Base-by-base conservation (phyloP, 2,888 invertebrate species). In the Drosophila acutilabella region DNA sequence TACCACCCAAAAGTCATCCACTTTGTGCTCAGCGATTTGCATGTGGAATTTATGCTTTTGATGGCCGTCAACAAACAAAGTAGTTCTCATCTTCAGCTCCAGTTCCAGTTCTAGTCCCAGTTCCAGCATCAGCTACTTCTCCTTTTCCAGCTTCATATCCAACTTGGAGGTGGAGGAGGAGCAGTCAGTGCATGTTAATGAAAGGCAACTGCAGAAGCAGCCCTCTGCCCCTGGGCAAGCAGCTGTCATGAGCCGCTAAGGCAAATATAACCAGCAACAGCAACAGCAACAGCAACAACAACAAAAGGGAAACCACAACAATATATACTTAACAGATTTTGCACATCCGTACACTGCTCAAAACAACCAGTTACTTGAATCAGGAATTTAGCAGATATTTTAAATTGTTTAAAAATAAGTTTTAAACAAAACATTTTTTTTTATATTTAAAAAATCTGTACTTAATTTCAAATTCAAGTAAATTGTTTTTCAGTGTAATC, bases 31-130 rank as follows among this genome's bases (percentile, higher is more conserved):
- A 52, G 82, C 72, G 72, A 83, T 83, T 83, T 83, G 87, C 89
- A 88, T 83, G 75, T 75, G 81, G 81, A 83, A 83, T 83, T 88
- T 83, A 83, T 83, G 89, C 89, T 83, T 86, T 86, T 83, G 89
- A 81, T 81, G 78, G 78, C 61, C 66, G 67, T 64, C 71, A 38
- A 14, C n/a, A 13, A 11, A n/a, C 61, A 13, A 36, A 36, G 64
- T 36, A 62, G 52, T 36, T 41, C 53, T 51, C 72, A 50, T 70
- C 60, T 11, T 11, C 41, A 2, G 33, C 26, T 14, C 14, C 23
- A 26, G 30, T 2, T 30, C 6, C 8, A 30, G 8, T 30, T 30
- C 30, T 30, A 30, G 23, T 23, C 6, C 23, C 6, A 23, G 23
- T 23, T 11, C n/a, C 58, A 2, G 30, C 40, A 11, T 16, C 40